phyloP scores from a whole-genome alignment of 2,797 vertebrate species.

The Cyprinodon diabolis region DNA sequence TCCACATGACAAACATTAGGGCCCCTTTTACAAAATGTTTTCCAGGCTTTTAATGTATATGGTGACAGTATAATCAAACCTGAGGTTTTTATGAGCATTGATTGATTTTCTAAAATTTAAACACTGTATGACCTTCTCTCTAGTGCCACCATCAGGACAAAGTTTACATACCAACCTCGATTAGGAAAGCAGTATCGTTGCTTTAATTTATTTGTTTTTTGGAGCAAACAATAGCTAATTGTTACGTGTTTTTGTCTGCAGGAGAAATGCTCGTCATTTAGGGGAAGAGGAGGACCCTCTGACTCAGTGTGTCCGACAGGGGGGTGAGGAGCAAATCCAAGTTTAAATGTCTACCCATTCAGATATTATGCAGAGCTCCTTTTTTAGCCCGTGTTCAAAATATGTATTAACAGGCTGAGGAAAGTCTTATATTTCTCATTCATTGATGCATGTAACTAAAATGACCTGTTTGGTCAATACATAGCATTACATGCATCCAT shows the following conservation, averaged over 20 bases:
- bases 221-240: neutral
- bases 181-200: neutral
- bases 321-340: constrained; percentile 73
- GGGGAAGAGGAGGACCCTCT: constrained; percentile 81
- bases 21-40: neutral
- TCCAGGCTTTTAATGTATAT: constrained; percentile 7
- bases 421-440: neutral
- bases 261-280: constrained; percentile 83
- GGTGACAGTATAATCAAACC: neutral
- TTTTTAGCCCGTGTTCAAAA: neutral
- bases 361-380: neutral
- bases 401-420: neutral
- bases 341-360: neutral
- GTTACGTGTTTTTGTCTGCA: constrained; percentile 41
- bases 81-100: constrained; percentile 3
- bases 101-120: neutral
- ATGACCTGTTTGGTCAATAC: neutral
- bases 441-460: neutral
- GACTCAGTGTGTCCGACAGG: constrained; percentile 83
- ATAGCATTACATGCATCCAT: neutral
- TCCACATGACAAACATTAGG: constrained; percentile 26
- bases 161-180: neutral
- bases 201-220: neutral
- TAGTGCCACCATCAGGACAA: constrained; percentile 8
- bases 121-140: constrained; percentile 7